phyloP scores from a whole-genome alignment of 2,797 vertebrate species.

The Leuciscus waleckii region DNA sequence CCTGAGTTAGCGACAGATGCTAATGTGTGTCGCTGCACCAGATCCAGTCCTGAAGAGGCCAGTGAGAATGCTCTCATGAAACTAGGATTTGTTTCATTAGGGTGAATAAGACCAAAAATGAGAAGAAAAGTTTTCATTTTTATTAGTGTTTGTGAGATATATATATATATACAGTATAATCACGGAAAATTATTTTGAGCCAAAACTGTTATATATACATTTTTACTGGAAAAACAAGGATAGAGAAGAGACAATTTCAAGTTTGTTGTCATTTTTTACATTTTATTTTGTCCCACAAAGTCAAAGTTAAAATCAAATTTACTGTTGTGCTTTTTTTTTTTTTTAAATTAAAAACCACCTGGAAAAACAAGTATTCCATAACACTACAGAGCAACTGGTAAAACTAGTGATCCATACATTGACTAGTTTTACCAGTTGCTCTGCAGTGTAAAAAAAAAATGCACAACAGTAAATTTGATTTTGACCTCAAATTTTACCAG shows the following conservation, averaged over 20 bases:
- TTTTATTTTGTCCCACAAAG: neutral
- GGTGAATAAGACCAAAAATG: neutral
- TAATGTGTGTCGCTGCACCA: conserved; percentile 40
- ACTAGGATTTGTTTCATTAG: neutral
- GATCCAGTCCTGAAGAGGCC: neutral
- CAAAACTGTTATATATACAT: neutral
- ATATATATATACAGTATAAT: no score
- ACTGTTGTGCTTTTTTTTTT: neutral
- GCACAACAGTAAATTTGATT: neutral
- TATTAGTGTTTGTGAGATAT: no score
- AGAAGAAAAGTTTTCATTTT: neutral
- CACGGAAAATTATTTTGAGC: neutral
- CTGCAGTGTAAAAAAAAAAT: neutral
- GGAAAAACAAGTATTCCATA: no score
- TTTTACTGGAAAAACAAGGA: neutral
- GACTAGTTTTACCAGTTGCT: neutral
- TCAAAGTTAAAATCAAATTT: no score
- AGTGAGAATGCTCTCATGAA: neutral
- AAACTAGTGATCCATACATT: neutral
- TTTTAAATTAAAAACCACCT: no score
- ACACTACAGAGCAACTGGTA: neutral
- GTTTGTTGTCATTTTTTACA: neutral
- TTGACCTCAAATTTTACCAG: neutral
- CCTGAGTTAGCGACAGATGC: conserved; percentile 55
- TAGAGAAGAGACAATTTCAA: no score